Evolutionary conservation across 2,888 invertebrate species (phyloP).

Genomic region (Macaria notata): DNA sequence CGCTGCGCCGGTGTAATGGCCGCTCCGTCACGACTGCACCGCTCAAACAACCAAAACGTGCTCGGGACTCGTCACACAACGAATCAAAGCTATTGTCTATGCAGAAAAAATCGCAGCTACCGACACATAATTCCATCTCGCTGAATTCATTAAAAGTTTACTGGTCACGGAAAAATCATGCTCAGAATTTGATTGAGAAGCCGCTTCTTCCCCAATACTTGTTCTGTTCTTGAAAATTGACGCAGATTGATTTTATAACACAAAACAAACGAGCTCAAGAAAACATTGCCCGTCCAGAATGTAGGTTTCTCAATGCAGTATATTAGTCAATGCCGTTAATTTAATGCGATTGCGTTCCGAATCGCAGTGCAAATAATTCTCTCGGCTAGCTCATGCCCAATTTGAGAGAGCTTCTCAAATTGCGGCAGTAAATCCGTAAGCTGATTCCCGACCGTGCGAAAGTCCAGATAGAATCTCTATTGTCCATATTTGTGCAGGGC

Average conservation of each 20-base stretch:
- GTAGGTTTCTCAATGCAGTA: constrained; percentile 13
- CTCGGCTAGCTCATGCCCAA: constrained; percentile 30
- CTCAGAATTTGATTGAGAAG: too few relatives aligned
- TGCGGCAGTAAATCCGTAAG: constrained; percentile 45
- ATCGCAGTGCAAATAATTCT: constrained; percentile 20
- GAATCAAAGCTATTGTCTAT: constrained; percentile 40
- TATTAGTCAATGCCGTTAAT: constrained; percentile 18
- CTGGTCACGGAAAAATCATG: constrained; percentile 7
- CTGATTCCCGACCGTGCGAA: constrained; percentile 62
- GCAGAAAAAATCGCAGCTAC: constrained; percentile 23
- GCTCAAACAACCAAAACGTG: constrained; percentile 49
- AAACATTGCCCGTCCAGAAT: constrained; percentile 10
- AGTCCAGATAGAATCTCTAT: constrained; percentile 58
- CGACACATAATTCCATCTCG: constrained; percentile 18
- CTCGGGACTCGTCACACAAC: constrained; percentile 28
- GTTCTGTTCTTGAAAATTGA: background rate
- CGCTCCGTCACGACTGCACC: constrained; percentile 51
- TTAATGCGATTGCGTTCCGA: constrained; percentile 17
- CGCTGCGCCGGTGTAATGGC: constrained; percentile 35
- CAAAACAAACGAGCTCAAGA: constrained; percentile 2
- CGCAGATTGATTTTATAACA: background rate
- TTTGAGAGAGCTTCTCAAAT: constrained; percentile 45
- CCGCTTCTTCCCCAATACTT: too few relatives aligned
- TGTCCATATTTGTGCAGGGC: constrained; percentile 60
- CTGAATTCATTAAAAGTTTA: constrained; percentile 9